phyloP scores from a whole-genome alignment of 2,888 invertebrate genomes.

The Acleris literana region DNA sequence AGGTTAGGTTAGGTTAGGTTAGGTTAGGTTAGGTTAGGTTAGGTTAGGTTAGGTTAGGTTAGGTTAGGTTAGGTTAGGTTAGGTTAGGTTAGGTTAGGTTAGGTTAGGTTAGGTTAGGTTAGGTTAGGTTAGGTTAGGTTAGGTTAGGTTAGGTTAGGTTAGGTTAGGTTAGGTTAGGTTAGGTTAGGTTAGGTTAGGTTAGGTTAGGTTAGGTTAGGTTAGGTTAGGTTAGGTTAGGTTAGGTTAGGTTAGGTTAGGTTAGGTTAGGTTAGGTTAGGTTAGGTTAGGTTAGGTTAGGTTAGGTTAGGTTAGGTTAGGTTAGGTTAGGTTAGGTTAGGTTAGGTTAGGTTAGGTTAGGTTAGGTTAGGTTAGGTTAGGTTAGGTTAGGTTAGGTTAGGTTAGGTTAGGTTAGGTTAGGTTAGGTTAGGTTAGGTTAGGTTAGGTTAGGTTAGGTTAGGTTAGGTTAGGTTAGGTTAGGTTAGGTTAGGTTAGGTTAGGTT shows the following conservation, averaged over 20 bases:
- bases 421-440: slow-evolving; percentile 1
- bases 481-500: slow-evolving; percentile 1
- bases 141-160: slow-evolving; percentile 31
- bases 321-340: slow-evolving; percentile 1
- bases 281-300: slow-evolving; percentile 1
- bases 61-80: slow-evolving; percentile 24
- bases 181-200: too few species aligned
- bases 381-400: slow-evolving; percentile 1
- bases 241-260: slow-evolving; percentile 1
- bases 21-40: slow-evolving; percentile 21
- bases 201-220: too few species aligned
- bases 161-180: slow-evolving; percentile 31
- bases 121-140: slow-evolving; percentile 30
- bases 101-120: slow-evolving; percentile 20
- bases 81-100: slow-evolving; percentile 23
- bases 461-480: slow-evolving; percentile 1
- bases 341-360: slow-evolving; percentile 1
- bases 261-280: slow-evolving; percentile 1
- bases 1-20: slow-evolving; percentile 22
- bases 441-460: slow-evolving; percentile 1
- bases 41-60: slow-evolving; percentile 17
- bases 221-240: slow-evolving; percentile 1
- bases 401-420: slow-evolving; percentile 1
- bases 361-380: slow-evolving; percentile 1
- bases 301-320: slow-evolving; percentile 1